Evolutionary conservation across 2,888 invertebrate species (phyloP), one percentile per base, ranked within the genome.

Genomic region (Diarsia brunnea): DNA sequence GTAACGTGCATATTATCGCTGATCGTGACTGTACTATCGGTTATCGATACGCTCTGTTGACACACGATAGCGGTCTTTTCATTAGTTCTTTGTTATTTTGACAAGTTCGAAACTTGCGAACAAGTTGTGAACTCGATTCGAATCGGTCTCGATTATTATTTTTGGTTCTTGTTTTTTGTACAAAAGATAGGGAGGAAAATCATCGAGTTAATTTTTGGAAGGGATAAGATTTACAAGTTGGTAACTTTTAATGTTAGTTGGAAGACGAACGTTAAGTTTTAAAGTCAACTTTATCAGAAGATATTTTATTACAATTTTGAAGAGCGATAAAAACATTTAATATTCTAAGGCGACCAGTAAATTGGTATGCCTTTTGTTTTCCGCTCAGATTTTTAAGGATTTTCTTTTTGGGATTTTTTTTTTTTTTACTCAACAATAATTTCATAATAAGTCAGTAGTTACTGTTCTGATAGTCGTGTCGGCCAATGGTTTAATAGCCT

Each of bases 21-120:
- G 61, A 11, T 14, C 4, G 1, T 63, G n/a, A 43, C 63, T 63
- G 63, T 63, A 79, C 53, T 79, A 84, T 87, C 84, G 81, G 87
- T 84, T 78, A 84, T 87, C 87, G 76, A 87, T 87, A 82, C 67
- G 74, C 60, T 73, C 78, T 85, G 81, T 84, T 82, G 84, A 84
- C 75, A 85, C 74, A 84, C 79, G 78, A 85, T 82, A 80, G 69
- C 75, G 64, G 73, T 85, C 81, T 81, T 85, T 87, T 86, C 87
- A 86, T 84, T 84, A 79, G 75, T 81, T 84, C 79, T 80, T 79
- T 82, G 80, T 84, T 86, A 86, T 85, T 87, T 81, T 75, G 87
- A 85, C 81, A 83, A 87, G 84, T 81, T 87, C 55, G 49, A 73
- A 87, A 82, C 68, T 71, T 53, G 38, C 21, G 58, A 73, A 77